Conservation (phyloP, 2,888 invertebrate species). For the Euclidia mi region DNA sequence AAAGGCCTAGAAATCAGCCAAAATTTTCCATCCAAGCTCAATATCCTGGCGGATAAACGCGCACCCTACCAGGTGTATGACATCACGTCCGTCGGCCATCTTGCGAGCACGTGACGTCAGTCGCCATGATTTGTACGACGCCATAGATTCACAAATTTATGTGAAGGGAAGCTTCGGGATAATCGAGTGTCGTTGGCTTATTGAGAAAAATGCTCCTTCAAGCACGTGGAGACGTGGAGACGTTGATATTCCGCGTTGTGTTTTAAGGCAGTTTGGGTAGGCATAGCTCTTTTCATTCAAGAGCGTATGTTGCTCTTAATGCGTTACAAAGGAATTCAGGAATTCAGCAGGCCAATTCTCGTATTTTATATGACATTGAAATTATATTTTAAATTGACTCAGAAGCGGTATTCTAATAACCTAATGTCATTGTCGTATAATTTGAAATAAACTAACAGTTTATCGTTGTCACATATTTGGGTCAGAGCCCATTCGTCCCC, state of each 20-base stretch:
- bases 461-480: no score
- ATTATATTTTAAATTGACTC: no score
- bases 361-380: no score
- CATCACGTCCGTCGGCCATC: conserved; percentile 56
- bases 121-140: conserved; percentile 39
- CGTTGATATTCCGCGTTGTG: not conserved
- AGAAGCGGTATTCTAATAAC: no score
- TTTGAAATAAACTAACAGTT: no score
- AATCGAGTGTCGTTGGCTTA: conserved; percentile 24
- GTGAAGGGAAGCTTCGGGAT: conserved; percentile 19
- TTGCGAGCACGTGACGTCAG: conserved; percentile 52
- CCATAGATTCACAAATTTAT: conserved; percentile 35
- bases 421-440: no score
- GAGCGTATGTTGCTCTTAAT: no score
- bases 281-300: no score
- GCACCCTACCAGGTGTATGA: conserved; percentile 46
- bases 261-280: not conserved
- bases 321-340: no score
- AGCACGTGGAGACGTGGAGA: not conserved
- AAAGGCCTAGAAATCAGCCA: not conserved
- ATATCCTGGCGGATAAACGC: conserved; percentile 13
- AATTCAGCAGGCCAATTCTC: no score
- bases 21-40: conserved; percentile 7
- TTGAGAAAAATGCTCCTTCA: conserved; percentile 17
- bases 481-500: no score